Conservation (phyloP, 2,888 invertebrate genomes). For the Cheilosia variabilis region DNA sequence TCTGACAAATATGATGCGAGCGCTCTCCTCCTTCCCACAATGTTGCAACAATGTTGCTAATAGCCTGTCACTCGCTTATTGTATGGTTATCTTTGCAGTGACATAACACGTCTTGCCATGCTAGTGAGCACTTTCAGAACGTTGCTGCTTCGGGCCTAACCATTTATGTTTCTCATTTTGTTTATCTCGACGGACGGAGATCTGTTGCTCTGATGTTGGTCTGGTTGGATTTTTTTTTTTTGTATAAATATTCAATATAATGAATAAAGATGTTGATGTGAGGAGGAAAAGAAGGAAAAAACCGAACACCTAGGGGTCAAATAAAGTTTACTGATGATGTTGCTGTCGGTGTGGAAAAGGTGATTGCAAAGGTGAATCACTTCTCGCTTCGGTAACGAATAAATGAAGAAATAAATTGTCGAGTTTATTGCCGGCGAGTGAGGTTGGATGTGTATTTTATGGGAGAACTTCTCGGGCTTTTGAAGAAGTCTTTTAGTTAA, state of each 20-base stretch:
- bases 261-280: conserved; percentile 15
- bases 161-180: background rate
- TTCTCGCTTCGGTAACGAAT: conserved; percentile 12
- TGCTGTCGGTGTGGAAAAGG: background rate
- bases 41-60: conserved; percentile 38
- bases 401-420: conserved; percentile 48
- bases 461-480: too few species aligned
- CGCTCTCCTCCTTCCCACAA: background rate
- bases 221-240: conserved; percentile 2
- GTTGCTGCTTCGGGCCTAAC: background rate
- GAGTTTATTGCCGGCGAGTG: conserved; percentile 19
- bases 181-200: conserved; percentile 21
- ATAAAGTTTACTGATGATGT: background rate
- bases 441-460: conserved; percentile 4
- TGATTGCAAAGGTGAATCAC: conserved; percentile 22
- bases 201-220: conserved; percentile 7
- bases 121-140: conserved; percentile 2
- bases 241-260: conserved; percentile 15
- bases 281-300: background rate
- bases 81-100: conserved; percentile 33
- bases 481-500: too few species aligned
- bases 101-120: conserved; percentile 33
- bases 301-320: background rate
- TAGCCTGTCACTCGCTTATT: conserved; percentile 36
- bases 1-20: conserved; percentile 20